Percentiles rank a stretch among this genome's conserved stretches.
Evolutionary conservation across 2,797 vertebrate genomes (phyloP).

Genomic region (Echeneis naucrates): DNA sequence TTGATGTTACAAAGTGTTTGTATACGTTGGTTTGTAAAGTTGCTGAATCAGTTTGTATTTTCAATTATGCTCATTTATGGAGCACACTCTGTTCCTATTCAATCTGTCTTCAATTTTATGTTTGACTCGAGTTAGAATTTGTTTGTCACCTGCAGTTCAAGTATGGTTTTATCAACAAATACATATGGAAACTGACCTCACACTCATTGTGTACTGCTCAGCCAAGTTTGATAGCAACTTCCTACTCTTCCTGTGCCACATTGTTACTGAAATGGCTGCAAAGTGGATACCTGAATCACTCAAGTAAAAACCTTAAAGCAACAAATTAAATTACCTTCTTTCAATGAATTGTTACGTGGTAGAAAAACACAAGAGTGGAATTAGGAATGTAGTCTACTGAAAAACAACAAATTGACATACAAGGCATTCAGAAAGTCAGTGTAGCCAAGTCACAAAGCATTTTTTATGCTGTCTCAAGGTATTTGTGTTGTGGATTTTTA

Average conservation of each 20-base stretch:
- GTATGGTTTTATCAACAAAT: background rate
- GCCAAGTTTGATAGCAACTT: constrained; percentile 40
- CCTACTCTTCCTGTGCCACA: constrained; percentile 9
- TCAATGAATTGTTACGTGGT: constrained; percentile 38
- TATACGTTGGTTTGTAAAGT: background rate
- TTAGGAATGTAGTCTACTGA: constrained; percentile 18
- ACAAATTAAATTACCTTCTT: constrained; percentile 23
- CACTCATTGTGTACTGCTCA: background rate
- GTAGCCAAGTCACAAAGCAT: background rate
- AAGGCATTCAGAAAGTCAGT: constrained; percentile 1
- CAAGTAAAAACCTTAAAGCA: constrained; percentile 26
- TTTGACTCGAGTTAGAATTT: background rate
- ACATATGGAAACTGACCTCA: constrained; percentile 2
- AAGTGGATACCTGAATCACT: constrained; percentile 1
- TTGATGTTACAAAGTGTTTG: background rate
- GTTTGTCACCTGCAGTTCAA: background rate
- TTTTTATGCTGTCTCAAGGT: background rate
- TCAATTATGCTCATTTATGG: background rate
- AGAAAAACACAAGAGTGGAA: constrained; percentile 30
- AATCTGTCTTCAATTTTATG: background rate
- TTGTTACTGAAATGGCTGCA: constrained; percentile 63
- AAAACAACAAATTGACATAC: constrained; percentile 1
- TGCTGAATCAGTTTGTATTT: background rate
- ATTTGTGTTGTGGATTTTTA: constrained; percentile 7
- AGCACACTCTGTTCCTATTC: background rate